These are phyloP conservation scores for Melanotaenia maccullochi DNA, from an alignment of 2,797 vertebrate species.

Conservation along the genomic window DNA sequence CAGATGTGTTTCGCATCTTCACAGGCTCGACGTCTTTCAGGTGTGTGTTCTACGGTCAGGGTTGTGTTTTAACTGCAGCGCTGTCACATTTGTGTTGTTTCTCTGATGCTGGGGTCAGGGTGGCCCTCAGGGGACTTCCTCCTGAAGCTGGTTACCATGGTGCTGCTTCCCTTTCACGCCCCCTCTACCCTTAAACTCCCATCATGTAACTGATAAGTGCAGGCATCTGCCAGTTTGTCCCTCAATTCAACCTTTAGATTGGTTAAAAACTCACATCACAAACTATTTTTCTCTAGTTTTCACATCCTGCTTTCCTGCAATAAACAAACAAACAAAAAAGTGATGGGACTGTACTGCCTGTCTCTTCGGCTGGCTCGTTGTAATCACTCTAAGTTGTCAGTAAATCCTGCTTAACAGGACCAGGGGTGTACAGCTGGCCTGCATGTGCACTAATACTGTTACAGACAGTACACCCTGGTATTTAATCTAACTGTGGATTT, in stretches of 20 bases:
- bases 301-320: background rate
- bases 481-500: constrained; percentile 82
- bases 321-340: constrained; percentile 11
- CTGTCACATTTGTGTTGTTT: constrained; percentile 25
- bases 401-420: constrained; percentile 78
- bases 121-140: constrained; percentile 41
- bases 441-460: constrained; percentile 70
- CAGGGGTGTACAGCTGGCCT: constrained; percentile 73
- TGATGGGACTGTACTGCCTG: too few relatives aligned
- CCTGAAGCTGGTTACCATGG: constrained; percentile 53
- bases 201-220: constrained; percentile 19
- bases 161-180: constrained; percentile 32
- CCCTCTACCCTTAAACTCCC: constrained; percentile 22
- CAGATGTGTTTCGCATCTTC: too few relatives aligned
- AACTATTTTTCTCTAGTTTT: too few relatives aligned
- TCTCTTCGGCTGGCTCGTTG: constrained; percentile 3
- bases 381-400: constrained; percentile 77
- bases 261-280: too few relatives aligned
- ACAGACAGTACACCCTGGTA: constrained; percentile 67
- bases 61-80: constrained; percentile 20
- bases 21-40: too few relatives aligned
- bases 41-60: too few relatives aligned
- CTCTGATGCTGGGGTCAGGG: constrained; percentile 56
- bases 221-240: constrained; percentile 1
- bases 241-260: constrained; percentile 31